Percentiles rank a stretch among this genome's conserved stretches.
These are phyloP conservation scores for Muschampia plurimacula DNA, from an alignment of 2,888 invertebrate genomes.

Conservation along the genomic window DNA sequence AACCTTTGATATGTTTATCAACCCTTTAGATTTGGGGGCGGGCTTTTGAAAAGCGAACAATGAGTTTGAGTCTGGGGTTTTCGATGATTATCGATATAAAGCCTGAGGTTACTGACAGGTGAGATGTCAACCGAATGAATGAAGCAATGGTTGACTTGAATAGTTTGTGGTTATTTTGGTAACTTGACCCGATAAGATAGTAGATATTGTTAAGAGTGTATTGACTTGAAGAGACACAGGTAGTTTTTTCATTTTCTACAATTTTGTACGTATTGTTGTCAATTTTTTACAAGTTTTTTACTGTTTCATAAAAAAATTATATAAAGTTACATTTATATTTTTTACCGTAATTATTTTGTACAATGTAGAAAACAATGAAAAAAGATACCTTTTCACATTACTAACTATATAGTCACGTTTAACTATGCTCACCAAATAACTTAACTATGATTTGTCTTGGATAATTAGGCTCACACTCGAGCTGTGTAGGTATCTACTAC, in stretches of 20 bases:
- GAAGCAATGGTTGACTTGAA: slow-evolving; percentile 55
- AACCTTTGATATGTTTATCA: slow-evolving; percentile 84
- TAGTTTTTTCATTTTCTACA: slow-evolving; percentile 39
- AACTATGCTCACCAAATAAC: too few species aligned
- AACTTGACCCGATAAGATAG: slow-evolving; percentile 74
- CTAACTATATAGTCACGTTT: too few species aligned
- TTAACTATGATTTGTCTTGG: too few species aligned
- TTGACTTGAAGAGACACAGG: slow-evolving; percentile 53
- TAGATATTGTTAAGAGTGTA: slow-evolving; percentile 53
- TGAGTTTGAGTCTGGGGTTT: slow-evolving; percentile 73
- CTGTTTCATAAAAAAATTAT: not conserved
- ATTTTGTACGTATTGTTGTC: slow-evolving; percentile 46
- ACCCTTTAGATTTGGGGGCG: slow-evolving; percentile 76
- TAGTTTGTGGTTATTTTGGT: slow-evolving; percentile 56
- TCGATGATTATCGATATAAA: slow-evolving; percentile 76
- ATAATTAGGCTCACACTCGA: too few species aligned
- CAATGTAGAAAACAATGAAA: too few species aligned
- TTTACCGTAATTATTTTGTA: too few species aligned
- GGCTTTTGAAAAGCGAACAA: slow-evolving; percentile 69
- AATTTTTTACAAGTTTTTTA: slow-evolving; percentile 52
- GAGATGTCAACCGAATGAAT: slow-evolving; percentile 79
- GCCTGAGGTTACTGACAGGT: slow-evolving; percentile 81
- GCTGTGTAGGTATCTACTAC: too few species aligned
- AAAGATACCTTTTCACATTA: too few species aligned
- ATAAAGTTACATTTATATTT: too few species aligned